phyloP scores from a whole-genome alignment of 35 echinoderm and acorn worm species.

The Apostichopus parvimensis region DNA sequence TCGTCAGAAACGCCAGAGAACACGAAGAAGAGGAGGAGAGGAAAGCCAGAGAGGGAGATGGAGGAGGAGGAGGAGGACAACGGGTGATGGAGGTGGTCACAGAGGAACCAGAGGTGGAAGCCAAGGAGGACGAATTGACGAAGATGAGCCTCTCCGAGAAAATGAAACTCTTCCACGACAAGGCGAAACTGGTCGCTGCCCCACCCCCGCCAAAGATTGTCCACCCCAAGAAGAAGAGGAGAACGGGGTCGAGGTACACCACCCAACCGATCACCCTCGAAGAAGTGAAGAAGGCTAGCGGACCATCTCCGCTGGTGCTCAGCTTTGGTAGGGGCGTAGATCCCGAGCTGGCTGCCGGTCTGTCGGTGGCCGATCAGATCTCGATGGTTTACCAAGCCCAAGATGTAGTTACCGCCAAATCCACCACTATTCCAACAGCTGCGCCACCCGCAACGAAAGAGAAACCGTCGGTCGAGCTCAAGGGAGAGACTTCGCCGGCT shows the following conservation, averaged over 20 bases:
- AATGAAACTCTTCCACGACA: conserved; percentile 96
- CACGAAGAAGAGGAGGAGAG: conserved; percentile 39
- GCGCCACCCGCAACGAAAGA: not conserved
- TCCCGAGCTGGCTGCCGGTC: conserved; percentile 52
- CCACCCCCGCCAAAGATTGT: conserved; percentile 73
- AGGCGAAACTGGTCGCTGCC: conserved; percentile 51
- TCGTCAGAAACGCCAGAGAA: conserved; percentile 57
- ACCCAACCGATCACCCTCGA: conserved; percentile 96
- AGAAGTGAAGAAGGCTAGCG: conserved; percentile 84
- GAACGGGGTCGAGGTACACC: conserved; percentile 88
- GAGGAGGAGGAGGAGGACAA: not conserved
- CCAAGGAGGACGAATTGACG: conserved; percentile 84
- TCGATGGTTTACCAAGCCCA: conserved; percentile 67
- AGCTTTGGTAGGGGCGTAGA: conserved; percentile 85
- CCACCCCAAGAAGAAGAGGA: conserved; percentile 64
- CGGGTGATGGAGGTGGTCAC: conserved; percentile 39
- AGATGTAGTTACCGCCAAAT: conserved; percentile 30
- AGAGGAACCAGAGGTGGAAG: conserved; percentile 53
- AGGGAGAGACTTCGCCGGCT: not conserved
- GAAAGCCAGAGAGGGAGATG: not conserved
- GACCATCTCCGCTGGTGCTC: conserved; percentile 75
- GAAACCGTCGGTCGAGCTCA: not conserved
- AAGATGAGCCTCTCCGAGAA: conserved; percentile 85
- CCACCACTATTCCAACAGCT: not conserved
- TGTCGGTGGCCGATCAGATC: conserved; percentile 84